phyloP scores from a whole-genome alignment of 2,797 vertebrate species.

The Botia almorhae region DNA sequence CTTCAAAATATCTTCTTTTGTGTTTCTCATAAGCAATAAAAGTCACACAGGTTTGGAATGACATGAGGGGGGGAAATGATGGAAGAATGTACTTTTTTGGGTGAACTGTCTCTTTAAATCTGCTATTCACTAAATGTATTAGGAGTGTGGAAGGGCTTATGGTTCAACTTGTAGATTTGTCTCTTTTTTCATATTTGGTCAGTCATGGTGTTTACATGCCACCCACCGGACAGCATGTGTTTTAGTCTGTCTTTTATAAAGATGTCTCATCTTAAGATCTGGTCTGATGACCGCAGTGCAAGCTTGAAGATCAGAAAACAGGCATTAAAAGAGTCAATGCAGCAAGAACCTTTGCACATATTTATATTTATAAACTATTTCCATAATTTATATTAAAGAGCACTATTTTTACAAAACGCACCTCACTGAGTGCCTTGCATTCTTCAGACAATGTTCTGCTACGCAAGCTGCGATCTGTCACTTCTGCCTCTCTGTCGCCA shows the following conservation, averaged over 20 bases:
- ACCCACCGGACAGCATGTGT: conserved; percentile 74
- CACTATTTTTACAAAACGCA: conserved; percentile 98
- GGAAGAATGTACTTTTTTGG: no score
- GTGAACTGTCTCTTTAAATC: conserved; percentile 6
- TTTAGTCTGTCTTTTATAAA: conserved; percentile 94
- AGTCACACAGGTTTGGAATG: no score
- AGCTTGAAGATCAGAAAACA: conserved; percentile 90
- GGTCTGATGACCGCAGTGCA: conserved; percentile 90
- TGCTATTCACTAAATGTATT: conserved; percentile 68
- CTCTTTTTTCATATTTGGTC: conserved; percentile 59
- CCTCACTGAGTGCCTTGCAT: conserved; percentile 71
- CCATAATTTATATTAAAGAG: conserved; percentile 99
- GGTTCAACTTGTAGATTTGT: conserved; percentile 64
- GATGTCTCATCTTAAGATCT: conserved; percentile 85
- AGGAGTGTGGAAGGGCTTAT: conserved; percentile 61
- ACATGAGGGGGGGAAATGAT: no score
- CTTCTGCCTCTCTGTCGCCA: no score
- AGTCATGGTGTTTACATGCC: conserved; percentile 80
- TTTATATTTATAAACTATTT: conserved; percentile 99
- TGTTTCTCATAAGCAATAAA: no score
- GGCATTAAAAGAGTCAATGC: conserved; percentile 76
- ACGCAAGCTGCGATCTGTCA: neutral
- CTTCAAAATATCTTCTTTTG: neutral
- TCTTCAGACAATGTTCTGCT: conserved; percentile 32
- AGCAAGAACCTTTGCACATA: conserved; percentile 97